phyloP scores from a whole-genome alignment of 2,888 invertebrate species.

The Desoria tigrina region DNA sequence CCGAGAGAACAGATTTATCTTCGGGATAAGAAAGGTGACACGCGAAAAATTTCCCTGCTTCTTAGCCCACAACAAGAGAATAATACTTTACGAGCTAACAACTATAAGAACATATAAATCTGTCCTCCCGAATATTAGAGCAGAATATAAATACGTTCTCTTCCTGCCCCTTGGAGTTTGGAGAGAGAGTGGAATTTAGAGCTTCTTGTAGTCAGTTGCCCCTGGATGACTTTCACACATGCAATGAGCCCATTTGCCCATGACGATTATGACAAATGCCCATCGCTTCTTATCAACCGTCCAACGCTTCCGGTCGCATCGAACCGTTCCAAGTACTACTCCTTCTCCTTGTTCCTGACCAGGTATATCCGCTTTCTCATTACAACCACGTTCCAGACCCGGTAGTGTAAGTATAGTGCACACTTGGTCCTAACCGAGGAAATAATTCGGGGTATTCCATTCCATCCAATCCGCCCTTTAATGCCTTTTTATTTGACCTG shows the following conservation, averaged over 20 bases:
- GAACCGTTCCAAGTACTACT: slow-evolving; percentile 27
- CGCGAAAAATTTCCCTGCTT: slow-evolving; percentile 48
- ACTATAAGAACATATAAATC: slow-evolving; percentile 13
- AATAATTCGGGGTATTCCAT: slow-evolving; percentile 44
- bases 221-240: slow-evolving; percentile 49
- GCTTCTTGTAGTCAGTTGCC: slow-evolving; percentile 22
- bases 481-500: slow-evolving; percentile 27
- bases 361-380: background rate
- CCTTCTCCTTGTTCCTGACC: background rate
- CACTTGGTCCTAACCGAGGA: background rate
- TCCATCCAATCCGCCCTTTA: slow-evolving; percentile 44
- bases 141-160: no score
- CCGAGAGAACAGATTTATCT: slow-evolving; percentile 49
- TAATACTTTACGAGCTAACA: slow-evolving; percentile 16
- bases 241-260: slow-evolving; percentile 50
- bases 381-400: background rate
- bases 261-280: slow-evolving; percentile 52
- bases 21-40: slow-evolving; percentile 51
- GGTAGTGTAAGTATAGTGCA: background rate
- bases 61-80: background rate
- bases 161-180: background rate
- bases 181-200: slow-evolving; percentile 32
- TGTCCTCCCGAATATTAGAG: no score
- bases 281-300: slow-evolving; percentile 50
- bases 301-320: slow-evolving; percentile 51